Conservation (phyloP, 2,113 vertebrate genomes). For the Neogobius melanostomus region DNA sequence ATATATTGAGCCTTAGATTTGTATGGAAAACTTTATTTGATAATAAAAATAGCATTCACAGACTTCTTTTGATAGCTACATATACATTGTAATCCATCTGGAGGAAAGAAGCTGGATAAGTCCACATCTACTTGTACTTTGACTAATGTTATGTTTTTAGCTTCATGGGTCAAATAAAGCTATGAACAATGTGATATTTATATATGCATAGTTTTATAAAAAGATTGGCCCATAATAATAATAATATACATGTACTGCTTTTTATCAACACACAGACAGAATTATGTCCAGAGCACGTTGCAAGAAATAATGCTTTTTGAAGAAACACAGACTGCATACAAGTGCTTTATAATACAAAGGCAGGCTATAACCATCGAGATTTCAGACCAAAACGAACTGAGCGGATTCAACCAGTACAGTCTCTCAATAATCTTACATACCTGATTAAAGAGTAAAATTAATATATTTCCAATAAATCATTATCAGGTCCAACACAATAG, state of each 20-base stretch:
- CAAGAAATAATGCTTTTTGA: conserved; percentile 84
- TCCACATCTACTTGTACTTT: conserved; percentile 88
- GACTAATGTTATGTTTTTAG: conserved; percentile 88
- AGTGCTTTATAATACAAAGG: conserved; percentile 90
- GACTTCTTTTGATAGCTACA: conserved; percentile 92
- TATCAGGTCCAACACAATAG: conserved; percentile 91
- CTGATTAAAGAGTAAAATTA: conserved; percentile 95
- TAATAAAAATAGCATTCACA: conserved; percentile 98
- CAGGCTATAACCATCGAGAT: conserved; percentile 86
- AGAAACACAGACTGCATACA: conserved; percentile 89
- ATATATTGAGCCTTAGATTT: conserved; percentile 76
- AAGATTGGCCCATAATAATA: conserved; percentile 85
- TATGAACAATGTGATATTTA: conserved; percentile 98
- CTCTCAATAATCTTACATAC: conserved; percentile 91
- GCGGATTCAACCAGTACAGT: conserved; percentile 84
- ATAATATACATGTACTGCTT: conserved; percentile 87
- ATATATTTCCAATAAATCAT: conserved; percentile 93
- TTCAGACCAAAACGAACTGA: conserved; percentile 81
- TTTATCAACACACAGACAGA: conserved; percentile 90
- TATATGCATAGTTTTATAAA: conserved; percentile 99
- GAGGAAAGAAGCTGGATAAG: conserved; percentile 89
- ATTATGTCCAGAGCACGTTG: conserved; percentile 86
- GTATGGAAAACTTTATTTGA: conserved; percentile 97
- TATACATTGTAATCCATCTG: conserved; percentile 91
- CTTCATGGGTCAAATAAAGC: conserved; percentile 96